Conservation (phyloP, 2,113 vertebrate species). For the Equus quagga region DNA sequence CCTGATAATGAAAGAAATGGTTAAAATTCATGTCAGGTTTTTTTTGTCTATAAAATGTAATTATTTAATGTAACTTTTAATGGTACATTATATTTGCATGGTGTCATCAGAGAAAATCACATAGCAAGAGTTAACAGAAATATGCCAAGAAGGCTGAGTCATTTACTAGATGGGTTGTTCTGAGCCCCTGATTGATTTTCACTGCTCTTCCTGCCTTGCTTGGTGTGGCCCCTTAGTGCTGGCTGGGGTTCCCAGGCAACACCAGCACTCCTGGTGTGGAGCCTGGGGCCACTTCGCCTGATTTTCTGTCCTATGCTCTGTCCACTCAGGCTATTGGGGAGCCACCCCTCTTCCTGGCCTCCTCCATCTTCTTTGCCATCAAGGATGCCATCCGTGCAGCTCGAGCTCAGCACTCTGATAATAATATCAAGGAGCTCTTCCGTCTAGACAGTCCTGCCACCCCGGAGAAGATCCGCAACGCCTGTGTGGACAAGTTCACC, state of each 20-base stretch:
- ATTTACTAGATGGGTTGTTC: not conserved
- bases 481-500: slow-evolving; percentile 94
- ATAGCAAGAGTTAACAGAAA: not conserved
- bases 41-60: not conserved
- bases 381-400: slow-evolving; percentile 93
- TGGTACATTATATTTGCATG: not conserved
- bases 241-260: fast-evolving
- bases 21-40: not conserved
- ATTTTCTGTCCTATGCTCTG: slow-evolving; percentile 25
- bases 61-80: not conserved
- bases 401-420: slow-evolving; percentile 84
- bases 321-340: slow-evolving; percentile 94
- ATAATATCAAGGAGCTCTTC: no score
- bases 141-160: no score
- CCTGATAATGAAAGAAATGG: not conserved
- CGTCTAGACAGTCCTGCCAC: slow-evolving; percentile 96
- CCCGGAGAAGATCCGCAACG: slow-evolving; percentile 95
- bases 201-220: not conserved
- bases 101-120: not conserved
- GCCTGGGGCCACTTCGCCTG: not conserved
- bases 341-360: slow-evolving; percentile 96
- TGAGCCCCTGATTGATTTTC: not conserved
- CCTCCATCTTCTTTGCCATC: slow-evolving; percentile 96
- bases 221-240: fast-evolving
- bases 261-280: no score